Evolutionary conservation across 2,797 vertebrate species (phyloP), one percentile per base, ranked within the genome.

Genomic region (Hemitrygon akajei): DNA sequence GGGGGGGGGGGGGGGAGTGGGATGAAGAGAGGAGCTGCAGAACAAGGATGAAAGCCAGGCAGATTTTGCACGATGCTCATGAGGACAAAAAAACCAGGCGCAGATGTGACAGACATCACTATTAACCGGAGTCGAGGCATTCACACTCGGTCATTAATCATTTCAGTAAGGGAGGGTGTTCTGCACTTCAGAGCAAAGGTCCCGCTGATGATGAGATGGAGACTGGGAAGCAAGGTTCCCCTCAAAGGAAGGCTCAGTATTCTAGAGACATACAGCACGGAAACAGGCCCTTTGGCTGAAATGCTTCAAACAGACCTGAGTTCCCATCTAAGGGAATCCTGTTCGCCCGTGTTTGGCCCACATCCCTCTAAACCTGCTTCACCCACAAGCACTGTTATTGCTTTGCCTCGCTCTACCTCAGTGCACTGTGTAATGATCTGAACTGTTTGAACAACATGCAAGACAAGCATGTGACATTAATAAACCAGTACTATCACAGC

Each of bases 61-160:
- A 75, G 91, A 6, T 47, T 89, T 34, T 66, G n/a, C 16, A 66
- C 66, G n/a, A 66, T 69, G n/a, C 66, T 69, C 18, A 34, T 37
- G 34, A 66, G n/a, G 86, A 37, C 60, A n/a, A 56, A 92, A 80
- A 12, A 47, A 47, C 91, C 14, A 10, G 63, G 25, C 91, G 47
- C 91, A 92, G 69, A 93, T 93, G 91, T 93, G 91, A 40, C 91
- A 56, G 37, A 76, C 37, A 56, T 93, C 47, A 76, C 40, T 16
- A 92, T 66, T 27, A 92, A 75, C 71, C 47, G 22, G 66, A 76
- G 71, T 93, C 37, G 18, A 93, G 25, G 86, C 86, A 89, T 89
- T 63, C n/a, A 16, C 69, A 22, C n/a, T 89, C 63, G 22, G 16
- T 22, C n/a, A 89, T 89, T 37, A 69, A 69, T 34, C n/a, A 2